These are phyloP conservation scores for Aricia agestis DNA, from an alignment of 1,140 invertebrate genomes.

Conservation along the genomic window DNA sequence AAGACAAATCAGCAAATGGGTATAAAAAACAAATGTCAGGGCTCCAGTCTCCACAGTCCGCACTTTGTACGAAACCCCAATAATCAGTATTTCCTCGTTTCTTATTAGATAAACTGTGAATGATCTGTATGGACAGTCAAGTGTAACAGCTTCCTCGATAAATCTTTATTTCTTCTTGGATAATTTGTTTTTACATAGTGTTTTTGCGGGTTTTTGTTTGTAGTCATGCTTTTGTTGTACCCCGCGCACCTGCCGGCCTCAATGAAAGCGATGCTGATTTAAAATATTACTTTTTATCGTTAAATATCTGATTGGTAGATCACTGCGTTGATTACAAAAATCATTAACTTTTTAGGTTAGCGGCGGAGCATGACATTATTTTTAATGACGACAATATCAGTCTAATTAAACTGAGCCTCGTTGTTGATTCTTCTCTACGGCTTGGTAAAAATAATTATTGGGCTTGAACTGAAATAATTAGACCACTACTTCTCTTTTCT, in stretches of 20 bases:
- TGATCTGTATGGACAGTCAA: conserved; percentile 66
- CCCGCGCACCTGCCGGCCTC: conserved; percentile 49
- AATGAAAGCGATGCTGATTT: conserved; percentile 58
- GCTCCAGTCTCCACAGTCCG: no score
- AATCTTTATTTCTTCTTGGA: conserved; percentile 66
- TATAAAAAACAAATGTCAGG: background rate
- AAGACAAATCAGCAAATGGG: no score
- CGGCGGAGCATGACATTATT: conserved; percentile 52
- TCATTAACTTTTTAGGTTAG: conserved; percentile 58
- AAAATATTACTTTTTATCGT: conserved; percentile 71
- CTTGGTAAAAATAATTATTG: background rate
- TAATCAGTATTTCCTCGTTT: conserved; percentile 47
- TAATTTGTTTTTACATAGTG: conserved; percentile 70
- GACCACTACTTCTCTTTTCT: background rate
- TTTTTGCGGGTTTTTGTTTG: conserved; percentile 49
- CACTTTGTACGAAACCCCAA: background rate
- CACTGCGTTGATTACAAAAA: conserved; percentile 68
- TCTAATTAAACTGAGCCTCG: background rate
- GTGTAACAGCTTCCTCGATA: conserved; percentile 72
- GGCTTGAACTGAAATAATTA: background rate
- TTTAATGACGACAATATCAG: conserved; percentile 49
- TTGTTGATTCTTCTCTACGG: background rate
- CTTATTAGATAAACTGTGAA: conserved; percentile 58
- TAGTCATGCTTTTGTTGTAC: conserved; percentile 53
- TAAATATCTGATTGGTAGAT: conserved; percentile 69